Evolutionary conservation across 2,113 vertebrate genomes (phyloP).

Genomic region (Mus pahari): DNA sequence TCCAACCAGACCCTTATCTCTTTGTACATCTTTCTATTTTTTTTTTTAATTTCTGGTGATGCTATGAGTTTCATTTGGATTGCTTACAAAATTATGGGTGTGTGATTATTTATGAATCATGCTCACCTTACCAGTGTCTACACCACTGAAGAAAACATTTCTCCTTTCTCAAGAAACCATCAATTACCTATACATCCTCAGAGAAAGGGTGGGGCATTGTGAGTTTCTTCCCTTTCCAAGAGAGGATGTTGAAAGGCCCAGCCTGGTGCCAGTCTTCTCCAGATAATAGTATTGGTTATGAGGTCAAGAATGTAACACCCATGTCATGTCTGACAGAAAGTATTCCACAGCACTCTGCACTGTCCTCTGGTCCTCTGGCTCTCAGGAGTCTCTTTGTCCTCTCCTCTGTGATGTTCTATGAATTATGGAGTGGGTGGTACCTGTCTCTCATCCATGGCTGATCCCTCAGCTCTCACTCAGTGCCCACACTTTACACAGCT

Average conservation of each 20-base stretch:
- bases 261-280: neutral
- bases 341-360: neutral
- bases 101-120: neutral
- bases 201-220: neutral
- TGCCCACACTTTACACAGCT: neutral
- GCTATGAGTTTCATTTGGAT: neutral
- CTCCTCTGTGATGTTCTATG: neutral
- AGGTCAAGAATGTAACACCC: neutral
- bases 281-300: neutral
- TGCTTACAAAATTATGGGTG: neutral
- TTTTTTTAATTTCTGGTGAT: neutral
- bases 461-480: neutral
- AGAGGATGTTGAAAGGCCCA: neutral
- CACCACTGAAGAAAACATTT: neutral
- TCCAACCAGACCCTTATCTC: neutral
- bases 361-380: neutral
- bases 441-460: neutral
- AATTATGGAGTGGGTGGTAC: neutral
- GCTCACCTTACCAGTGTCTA: neutral
- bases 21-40: neutral
- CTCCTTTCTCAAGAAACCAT: neutral
- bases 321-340: neutral
- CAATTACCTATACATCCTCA: neutral
- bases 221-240: neutral
- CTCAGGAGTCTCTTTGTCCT: neutral